phyloP scores from a whole-genome alignment of 2,888 invertebrate species.

The Xanthostigma xanthostigma region DNA sequence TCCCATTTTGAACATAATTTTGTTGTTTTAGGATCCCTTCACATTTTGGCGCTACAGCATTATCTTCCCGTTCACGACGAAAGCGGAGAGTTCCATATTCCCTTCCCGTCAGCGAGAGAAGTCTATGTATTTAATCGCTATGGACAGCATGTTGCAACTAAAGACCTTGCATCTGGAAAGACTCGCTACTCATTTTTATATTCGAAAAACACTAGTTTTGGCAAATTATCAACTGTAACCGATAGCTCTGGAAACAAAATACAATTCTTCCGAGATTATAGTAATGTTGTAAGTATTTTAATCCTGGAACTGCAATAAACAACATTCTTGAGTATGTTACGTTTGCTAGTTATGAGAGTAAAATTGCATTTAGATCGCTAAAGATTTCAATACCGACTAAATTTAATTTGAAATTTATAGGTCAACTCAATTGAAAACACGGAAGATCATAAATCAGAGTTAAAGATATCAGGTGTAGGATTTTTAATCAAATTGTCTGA shows the following conservation, averaged over 20 bases:
- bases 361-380: too few relatives aligned
- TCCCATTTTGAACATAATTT: slow-evolving; percentile 13
- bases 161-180: slow-evolving; percentile 88
- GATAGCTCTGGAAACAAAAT: slow-evolving; percentile 90
- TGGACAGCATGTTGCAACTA: slow-evolving; percentile 91
- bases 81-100: slow-evolving; percentile 84
- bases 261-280: slow-evolving; percentile 81
- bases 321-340: too few relatives aligned
- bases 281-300: slow-evolving; percentile 50
- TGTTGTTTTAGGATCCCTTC: slow-evolving; percentile 40
- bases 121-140: slow-evolving; percentile 87
- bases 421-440: slow-evolving; percentile 84
- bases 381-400: not conserved
- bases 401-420: slow-evolving; percentile 10
- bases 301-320: too few relatives aligned
- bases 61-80: slow-evolving; percentile 77
- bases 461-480: slow-evolving; percentile 86
- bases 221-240: slow-evolving; percentile 82
- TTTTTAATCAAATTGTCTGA: slow-evolving; percentile 77
- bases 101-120: slow-evolving; percentile 86
- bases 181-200: slow-evolving; percentile 91
- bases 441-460: slow-evolving; percentile 81
- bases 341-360: too few relatives aligned
- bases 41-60: slow-evolving; percentile 72
- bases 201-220: slow-evolving; percentile 92